Evolutionary conservation across 2,888 invertebrate genomes (phyloP).

Genomic region (Eupithecia exiguata): DNA sequence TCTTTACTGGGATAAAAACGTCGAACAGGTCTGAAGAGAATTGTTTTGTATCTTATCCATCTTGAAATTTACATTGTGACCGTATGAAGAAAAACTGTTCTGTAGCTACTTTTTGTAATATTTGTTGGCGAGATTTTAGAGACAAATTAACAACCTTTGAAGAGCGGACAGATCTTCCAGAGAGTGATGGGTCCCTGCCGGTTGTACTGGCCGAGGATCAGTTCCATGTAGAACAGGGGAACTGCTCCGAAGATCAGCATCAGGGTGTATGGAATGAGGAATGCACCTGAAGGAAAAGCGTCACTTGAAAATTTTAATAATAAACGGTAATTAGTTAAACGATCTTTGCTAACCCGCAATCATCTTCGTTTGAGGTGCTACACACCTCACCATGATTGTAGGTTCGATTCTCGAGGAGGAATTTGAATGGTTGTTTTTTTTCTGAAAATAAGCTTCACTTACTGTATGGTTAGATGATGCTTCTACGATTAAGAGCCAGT

Average conservation of each 20-base stretch:
- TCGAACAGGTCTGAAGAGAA: no score
- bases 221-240: conserved; percentile 91
- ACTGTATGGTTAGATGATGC: no score
- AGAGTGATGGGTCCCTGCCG: conserved; percentile 90
- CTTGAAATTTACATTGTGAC: not conserved
- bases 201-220: conserved; percentile 90
- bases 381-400: no score
- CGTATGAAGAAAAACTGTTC: not conserved
- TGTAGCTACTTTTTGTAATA: not conserved
- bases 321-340: no score
- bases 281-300: conserved; percentile 83
- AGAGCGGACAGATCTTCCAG: conserved; percentile 93
- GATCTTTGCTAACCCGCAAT: no score
- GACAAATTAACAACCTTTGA: conserved; percentile 85
- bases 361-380: no score
- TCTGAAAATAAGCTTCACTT: no score
- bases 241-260: conserved; percentile 91
- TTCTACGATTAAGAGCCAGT: no score
- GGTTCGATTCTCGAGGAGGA: no score
- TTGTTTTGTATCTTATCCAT: not conserved
- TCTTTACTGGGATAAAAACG: no score
- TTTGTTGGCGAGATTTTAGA: not conserved
- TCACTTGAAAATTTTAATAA: no score
- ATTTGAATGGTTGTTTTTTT: no score
- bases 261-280: conserved; percentile 89